phyloP scores from a whole-genome alignment of 2,113 vertebrate genomes.

The Prunella fulvescens region DNA sequence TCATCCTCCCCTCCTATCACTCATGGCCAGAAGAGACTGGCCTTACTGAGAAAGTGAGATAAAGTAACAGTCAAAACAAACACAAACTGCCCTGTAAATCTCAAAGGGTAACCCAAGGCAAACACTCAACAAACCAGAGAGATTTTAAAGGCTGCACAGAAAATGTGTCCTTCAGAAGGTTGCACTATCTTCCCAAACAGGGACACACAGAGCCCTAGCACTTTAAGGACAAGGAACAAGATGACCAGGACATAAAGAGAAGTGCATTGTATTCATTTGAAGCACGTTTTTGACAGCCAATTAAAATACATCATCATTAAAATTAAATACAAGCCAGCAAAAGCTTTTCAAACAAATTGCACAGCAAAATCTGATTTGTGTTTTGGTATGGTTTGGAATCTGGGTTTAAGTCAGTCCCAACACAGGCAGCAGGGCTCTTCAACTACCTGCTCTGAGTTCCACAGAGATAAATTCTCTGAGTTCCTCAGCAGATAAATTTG shows the following conservation, averaged over 20 bases:
- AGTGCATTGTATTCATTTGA: background rate
- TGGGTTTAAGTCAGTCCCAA: background rate
- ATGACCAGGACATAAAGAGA: background rate
- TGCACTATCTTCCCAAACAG: background rate
- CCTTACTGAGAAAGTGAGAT: background rate
- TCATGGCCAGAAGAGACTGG: background rate
- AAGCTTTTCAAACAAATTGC: background rate
- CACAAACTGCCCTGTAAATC: background rate
- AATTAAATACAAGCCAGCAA: background rate
- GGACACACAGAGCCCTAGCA: background rate
- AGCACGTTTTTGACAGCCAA: background rate
- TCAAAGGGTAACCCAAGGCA: background rate
- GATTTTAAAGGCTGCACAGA: background rate
- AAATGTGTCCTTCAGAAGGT: background rate
- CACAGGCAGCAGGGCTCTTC: background rate
- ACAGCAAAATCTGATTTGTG: background rate
- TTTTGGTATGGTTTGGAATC: background rate
- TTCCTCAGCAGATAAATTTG: background rate
- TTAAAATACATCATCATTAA: background rate
- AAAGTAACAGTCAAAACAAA: slow-evolving; percentile 50
- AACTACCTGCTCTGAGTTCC: background rate
- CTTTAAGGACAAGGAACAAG: background rate
- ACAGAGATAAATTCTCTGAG: background rate
- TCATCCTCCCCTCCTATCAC: background rate
- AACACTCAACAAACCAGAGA: background rate